Evolutionary conservation across 64 coral and sea anemone species (phyloP), one percentile per base, ranked within the genome.

Genomic region (Montipora cactus): DNA sequence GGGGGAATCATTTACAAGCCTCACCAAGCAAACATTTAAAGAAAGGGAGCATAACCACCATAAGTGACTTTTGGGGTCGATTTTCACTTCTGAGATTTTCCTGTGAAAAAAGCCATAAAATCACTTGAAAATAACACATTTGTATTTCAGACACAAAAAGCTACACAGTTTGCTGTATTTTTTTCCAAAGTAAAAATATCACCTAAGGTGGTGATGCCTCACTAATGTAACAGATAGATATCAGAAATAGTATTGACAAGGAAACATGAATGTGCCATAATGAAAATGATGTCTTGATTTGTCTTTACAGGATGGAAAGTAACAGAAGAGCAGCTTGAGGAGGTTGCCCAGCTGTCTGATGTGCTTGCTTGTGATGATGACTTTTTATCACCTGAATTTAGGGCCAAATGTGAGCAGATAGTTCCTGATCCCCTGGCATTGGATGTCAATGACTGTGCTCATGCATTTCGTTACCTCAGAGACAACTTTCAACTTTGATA

Each of bases 331-430:
- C 90, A 92, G 73, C 90, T 92, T 69, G 79, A 92, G 57, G 80
- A 92, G 73, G 66, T 85, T 44, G 90, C 90, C 74, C 49, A 76
- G 70, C 70, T 82, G 78, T 71, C 90, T 61, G 80, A 80, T 84
- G 90, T 92, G 66, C 78, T 92, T 69, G 79, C 70, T 72, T 59
- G 55, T 37, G 52, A 83, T 83, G 79, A 92, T 37, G 90, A 83
- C 79, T 92, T 80, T 61, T 71, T 92, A 80, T 70, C 67, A 59
- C 80, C 80, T 52, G 90, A 92, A n/a, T 83, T 92, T 23, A 92
- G 90, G 80, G 47, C 67, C 79, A 84, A 92, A 45, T 92, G 90
- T 92, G 90, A 92, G 90, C 28, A 76, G 81, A 81, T 92, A 14
- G 74, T 84, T 84, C 80, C 51, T 28, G 90, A 92, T 50, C 75